Conservation (phyloP, 2,797 vertebrate genomes). For the Typhlichthys eigenmanni region DNA sequence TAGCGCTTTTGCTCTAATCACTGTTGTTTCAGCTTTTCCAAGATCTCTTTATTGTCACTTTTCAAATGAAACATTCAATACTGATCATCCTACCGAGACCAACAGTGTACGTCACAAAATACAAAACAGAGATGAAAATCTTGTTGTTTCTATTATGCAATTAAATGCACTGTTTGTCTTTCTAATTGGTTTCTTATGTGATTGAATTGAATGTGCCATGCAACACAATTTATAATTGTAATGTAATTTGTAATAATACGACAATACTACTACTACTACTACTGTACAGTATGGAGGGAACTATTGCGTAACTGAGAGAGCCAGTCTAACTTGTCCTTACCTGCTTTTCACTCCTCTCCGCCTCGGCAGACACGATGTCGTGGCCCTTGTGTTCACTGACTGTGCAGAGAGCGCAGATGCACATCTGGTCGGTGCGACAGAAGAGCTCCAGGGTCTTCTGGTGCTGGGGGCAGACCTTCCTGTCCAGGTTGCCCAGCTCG, state of each 20-base stretch:
- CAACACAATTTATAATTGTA: too few relatives aligned
- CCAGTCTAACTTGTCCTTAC: slow-evolving; percentile 56
- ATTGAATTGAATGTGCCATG: too few relatives aligned
- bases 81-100: too few relatives aligned
- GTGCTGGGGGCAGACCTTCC: slow-evolving; percentile 80
- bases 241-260: too few relatives aligned
- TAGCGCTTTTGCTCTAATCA: slow-evolving; percentile 8
- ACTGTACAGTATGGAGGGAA: too few relatives aligned
- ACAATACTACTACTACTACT: not conserved
- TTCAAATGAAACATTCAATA: too few relatives aligned
- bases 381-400: slow-evolving; percentile 79
- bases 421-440: slow-evolving; percentile 81
- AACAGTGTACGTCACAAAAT: too few relatives aligned
- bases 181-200: not conserved
- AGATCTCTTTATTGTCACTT: too few relatives aligned
- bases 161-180: slow-evolving; percentile 6
- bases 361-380: slow-evolving; percentile 74
- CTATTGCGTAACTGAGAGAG: not conserved
- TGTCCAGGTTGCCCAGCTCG: slow-evolving; percentile 77
- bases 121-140: too few relatives aligned
- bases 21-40: not conserved
- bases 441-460: slow-evolving; percentile 79
- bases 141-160: not conserved
- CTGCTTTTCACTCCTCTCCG: slow-evolving; percentile 77
- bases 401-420: slow-evolving; percentile 78